Evolutionary conservation across 2,888 invertebrate genomes (phyloP).

Genomic region (Stramonita haemastoma): DNA sequence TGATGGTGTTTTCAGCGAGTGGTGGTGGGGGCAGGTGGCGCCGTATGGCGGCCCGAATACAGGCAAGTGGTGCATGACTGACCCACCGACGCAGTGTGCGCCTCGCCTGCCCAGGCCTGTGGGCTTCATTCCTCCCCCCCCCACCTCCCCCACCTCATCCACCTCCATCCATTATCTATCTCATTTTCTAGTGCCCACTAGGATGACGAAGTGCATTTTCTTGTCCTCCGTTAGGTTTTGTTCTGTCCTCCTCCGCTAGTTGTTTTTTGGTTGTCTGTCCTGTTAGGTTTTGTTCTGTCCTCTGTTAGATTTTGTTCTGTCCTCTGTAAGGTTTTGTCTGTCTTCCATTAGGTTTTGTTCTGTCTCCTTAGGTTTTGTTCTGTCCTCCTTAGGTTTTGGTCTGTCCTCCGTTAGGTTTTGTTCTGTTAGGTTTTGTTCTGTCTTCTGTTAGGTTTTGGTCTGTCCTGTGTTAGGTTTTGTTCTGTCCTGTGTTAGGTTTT

Average conservation of each 20-base stretch:
- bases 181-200: not conserved
- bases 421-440: not conserved
- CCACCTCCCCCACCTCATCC: not conserved
- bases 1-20: conserved; percentile 35
- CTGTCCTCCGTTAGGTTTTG: too few relatives aligned
- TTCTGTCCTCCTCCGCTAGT: not conserved
- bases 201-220: not conserved
- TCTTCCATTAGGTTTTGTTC: too few relatives aligned
- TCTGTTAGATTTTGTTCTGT: too few relatives aligned
- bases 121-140: not conserved
- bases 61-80: conserved; percentile 41
- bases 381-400: too few relatives aligned
- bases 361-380: too few relatives aligned
- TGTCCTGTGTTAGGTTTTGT: too few relatives aligned
- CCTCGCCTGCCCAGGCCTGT: conserved; percentile 16
- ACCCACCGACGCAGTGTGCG: conserved; percentile 23
- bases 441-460: not conserved
- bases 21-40: conserved; percentile 34
- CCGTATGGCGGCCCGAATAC: conserved; percentile 38
- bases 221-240: not conserved
- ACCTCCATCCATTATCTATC: not conserved
- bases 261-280: too few relatives aligned
- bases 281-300: too few relatives aligned
- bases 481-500: not conserved
- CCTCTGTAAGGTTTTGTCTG: too few relatives aligned